A percentile compares a stretch with the other conserved stretches of the same genome.
Conservation (phyloP, 2,113 vertebrate genomes). For the Oreotragus oreotragus region DNA sequence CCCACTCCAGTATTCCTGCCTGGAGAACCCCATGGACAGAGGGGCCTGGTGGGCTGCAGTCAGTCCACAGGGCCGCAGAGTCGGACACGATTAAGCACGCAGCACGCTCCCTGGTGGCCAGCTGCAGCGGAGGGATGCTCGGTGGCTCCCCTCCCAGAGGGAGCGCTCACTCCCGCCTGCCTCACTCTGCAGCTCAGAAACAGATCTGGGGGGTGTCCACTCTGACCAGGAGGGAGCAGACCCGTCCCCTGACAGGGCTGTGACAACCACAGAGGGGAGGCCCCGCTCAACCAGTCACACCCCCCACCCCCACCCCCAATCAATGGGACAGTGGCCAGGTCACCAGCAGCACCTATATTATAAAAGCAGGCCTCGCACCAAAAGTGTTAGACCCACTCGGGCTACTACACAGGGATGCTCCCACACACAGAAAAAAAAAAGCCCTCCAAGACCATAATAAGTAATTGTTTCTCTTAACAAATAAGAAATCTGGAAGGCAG, state of each 20-base stretch:
- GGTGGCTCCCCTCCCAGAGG: background rate
- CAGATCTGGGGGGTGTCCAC: background rate
- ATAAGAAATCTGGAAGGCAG: background rate
- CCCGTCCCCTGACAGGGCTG: background rate
- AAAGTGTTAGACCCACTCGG: background rate
- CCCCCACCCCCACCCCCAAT: no score
- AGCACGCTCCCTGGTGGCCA: background rate
- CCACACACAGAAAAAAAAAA: background rate
- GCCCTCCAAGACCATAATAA: background rate
- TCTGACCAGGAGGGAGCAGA: background rate
- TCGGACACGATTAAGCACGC: fast-evolving
- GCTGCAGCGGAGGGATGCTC: background rate
- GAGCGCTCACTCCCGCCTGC: background rate
- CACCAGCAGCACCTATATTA: background rate
- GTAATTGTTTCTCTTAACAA: background rate
- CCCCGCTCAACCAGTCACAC: background rate
- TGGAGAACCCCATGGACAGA: background rate
- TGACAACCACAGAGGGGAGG: background rate
- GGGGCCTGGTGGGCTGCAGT: background rate
- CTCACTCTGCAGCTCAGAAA: background rate
- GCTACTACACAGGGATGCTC: background rate
- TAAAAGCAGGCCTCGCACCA: background rate
- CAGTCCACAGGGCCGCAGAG: background rate
- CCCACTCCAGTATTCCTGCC: background rate
- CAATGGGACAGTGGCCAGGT: background rate